phyloP scores from a whole-genome alignment of 2,797 vertebrate genomes.

The Urophycis tenuis region DNA sequence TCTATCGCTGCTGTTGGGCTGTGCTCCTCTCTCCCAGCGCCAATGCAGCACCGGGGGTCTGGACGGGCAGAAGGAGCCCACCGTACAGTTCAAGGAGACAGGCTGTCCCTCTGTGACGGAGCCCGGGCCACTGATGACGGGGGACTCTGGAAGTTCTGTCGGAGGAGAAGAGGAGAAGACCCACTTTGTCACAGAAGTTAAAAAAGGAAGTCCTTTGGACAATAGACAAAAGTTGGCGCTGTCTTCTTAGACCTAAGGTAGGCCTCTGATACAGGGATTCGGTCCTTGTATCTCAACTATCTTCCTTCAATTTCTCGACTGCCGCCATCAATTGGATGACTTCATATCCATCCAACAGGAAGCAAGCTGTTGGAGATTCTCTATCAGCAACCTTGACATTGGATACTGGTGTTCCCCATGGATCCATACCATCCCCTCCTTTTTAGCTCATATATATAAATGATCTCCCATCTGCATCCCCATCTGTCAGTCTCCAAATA shows the following conservation, averaged over 20 bases:
- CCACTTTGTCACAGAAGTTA: background rate
- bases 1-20: conserved; percentile 27
- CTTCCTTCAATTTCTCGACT: no score
- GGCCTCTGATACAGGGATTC: no score
- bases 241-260: background rate
- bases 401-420: no score
- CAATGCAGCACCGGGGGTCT: conserved; percentile 61
- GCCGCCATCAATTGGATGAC: no score
- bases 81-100: conserved; percentile 70
- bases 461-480: no score
- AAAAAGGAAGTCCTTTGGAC: background rate
- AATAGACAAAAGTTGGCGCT: background rate
- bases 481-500: no score
- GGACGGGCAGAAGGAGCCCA: conserved; percentile 62
- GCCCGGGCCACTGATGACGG: conserved; percentile 56
- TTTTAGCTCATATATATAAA: no score
- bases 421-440: no score
- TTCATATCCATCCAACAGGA: no score
- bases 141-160: conserved; percentile 61
- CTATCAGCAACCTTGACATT: no score
- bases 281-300: no score
- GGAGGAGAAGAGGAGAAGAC: background rate
- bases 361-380: no score
- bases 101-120: conserved; percentile 63
- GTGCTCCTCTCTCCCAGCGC: conserved; percentile 59